Conservation (phyloP, 2,113 vertebrate species). For the Macroglossus sobrinus region DNA sequence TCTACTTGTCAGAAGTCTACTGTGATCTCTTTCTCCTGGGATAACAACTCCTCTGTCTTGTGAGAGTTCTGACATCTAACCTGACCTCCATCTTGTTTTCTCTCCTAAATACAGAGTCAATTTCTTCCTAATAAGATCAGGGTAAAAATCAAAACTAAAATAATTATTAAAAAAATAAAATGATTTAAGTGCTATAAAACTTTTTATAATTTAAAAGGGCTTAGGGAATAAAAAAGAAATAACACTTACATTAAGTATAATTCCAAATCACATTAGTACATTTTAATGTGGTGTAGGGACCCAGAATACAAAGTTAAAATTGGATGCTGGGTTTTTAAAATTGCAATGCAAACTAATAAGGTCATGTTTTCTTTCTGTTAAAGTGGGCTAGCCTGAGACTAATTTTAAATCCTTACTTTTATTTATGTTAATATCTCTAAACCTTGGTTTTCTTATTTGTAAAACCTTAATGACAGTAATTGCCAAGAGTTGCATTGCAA, state of each 20-base stretch:
- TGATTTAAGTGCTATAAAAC: neutral
- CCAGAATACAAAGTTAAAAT: neutral
- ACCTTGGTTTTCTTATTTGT: neutral
- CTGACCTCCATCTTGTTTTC: constrained; percentile 11
- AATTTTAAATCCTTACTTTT: neutral
- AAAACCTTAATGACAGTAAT: neutral
- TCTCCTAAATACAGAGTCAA: neutral
- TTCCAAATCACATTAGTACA: neutral
- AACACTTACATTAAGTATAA: neutral
- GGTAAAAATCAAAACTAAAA: constrained; percentile 23
- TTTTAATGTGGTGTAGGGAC: neutral
- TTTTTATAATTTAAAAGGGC: constrained; percentile 1
- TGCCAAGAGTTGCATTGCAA: neutral
- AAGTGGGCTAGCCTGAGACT: neutral
- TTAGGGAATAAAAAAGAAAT: neutral
- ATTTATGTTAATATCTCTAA: neutral
- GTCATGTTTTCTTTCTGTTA: neutral
- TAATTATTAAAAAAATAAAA: neutral
- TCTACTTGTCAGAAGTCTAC: too few species aligned
- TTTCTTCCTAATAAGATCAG: neutral
- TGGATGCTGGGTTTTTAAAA: neutral
- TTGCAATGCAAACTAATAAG: neutral
- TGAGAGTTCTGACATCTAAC: constrained; percentile 37
- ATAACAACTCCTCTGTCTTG: constrained; percentile 21
- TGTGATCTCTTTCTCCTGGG: constrained; percentile 24